Evolutionary conservation across 64 coral and sea anemone species (phyloP).

Genomic region (Actinia tenebrosa): DNA sequence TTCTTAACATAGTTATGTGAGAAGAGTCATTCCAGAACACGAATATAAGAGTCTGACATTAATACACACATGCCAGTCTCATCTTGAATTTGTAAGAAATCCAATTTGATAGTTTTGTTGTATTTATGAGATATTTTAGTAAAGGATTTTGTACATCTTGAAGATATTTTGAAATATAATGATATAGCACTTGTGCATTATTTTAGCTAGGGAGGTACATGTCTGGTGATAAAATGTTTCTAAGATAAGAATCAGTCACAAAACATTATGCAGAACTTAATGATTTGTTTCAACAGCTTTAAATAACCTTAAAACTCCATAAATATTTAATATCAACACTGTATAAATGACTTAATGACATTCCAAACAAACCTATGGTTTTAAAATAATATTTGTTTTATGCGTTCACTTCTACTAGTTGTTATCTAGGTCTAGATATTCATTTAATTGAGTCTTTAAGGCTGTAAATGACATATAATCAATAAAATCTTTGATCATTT

Average conservation of each 20-base stretch:
- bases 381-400: not conserved
- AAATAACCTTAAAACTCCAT: not conserved
- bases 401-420: not conserved
- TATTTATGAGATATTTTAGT: too few relatives aligned
- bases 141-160: too few relatives aligned
- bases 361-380: not conserved
- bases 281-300: not conserved
- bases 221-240: not conserved
- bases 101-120: too few relatives aligned
- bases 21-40: too few relatives aligned
- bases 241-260: not conserved
- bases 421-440: not conserved
- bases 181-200: not conserved
- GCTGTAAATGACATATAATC: not conserved
- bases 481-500: not conserved
- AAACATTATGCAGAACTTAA: not conserved
- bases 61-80: too few relatives aligned
- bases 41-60: too few relatives aligned
- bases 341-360: not conserved
- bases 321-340: constrained; percentile 5
- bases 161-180: too few relatives aligned
- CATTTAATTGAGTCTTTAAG: too few relatives aligned
- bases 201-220: not conserved
- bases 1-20: too few relatives aligned
- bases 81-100: too few relatives aligned